These are phyloP conservation scores for Oxygymnocypris stewartii DNA, from an alignment of 2,113 vertebrate genomes.

Conservation along the genomic window DNA sequence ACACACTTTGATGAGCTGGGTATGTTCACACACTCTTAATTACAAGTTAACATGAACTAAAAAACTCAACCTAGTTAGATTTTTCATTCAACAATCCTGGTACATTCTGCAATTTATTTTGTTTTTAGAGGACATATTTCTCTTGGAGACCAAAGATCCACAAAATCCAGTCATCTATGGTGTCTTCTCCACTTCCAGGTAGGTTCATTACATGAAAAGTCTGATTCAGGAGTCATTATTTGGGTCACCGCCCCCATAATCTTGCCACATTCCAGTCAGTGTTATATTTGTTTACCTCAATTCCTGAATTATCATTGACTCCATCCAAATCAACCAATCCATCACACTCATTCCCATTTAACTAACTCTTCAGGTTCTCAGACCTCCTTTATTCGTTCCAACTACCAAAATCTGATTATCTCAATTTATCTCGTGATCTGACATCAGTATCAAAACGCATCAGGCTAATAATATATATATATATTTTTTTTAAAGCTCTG, in stretches of 20 bases:
- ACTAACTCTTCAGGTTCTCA: constrained; percentile 11
- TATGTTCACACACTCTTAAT: constrained; percentile 56
- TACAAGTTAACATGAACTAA: background rate
- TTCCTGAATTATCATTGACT: constrained; percentile 16
- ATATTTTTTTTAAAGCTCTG: constrained; percentile 64
- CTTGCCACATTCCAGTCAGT: constrained; percentile 2
- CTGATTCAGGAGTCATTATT: constrained; percentile 3
- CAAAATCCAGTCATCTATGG: constrained; percentile 83
- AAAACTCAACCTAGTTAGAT: background rate
- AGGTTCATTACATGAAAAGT: constrained; percentile 35
- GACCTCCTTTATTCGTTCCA: constrained; percentile 15
- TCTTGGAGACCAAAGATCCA: constrained; percentile 79
- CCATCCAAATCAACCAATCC: constrained; percentile 27
- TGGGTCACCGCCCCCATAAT: background rate
- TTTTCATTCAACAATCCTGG: background rate
- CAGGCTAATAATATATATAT: constrained; percentile 27
- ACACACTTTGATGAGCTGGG: constrained; percentile 83
- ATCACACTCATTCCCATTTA: constrained; percentile 2
- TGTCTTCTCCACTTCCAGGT: constrained; percentile 86
- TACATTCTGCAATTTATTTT: constrained; percentile 26
- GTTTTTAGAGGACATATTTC: constrained; percentile 82
- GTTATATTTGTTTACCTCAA: constrained; percentile 22
- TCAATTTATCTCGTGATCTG: constrained; percentile 27
- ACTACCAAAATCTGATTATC: constrained; percentile 36
- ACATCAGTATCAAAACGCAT: constrained; percentile 30